Conservation (phyloP, 2,797 vertebrate genomes). For the Aeoliscus strigatus region DNA sequence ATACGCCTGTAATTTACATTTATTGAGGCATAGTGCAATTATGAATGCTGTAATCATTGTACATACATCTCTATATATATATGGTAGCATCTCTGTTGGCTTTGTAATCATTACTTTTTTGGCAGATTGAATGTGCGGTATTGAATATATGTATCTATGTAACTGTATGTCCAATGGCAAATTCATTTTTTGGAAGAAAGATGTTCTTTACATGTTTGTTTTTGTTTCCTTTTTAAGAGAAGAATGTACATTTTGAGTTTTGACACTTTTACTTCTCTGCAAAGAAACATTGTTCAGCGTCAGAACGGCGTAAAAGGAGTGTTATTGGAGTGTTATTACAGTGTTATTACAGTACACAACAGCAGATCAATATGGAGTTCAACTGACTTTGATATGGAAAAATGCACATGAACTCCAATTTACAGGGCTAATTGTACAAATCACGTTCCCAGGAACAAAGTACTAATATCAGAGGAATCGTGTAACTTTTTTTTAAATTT, state of each 20-base stretch:
- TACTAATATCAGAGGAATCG: too few species aligned
- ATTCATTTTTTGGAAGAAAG: conserved; percentile 82
- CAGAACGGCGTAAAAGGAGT: conserved; percentile 69
- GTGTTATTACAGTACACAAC: conserved; percentile 59
- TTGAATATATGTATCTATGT: conserved; percentile 94
- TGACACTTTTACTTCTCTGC: conserved; percentile 80
- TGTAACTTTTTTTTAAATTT: too few species aligned
- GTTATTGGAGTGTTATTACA: conserved; percentile 65
- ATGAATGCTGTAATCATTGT: conserved; percentile 90
- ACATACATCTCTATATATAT: conserved; percentile 83
- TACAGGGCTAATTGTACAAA: conserved; percentile 44
- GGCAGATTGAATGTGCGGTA: conserved; percentile 95
- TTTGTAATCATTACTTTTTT: conserved; percentile 91
- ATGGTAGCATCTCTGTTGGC: conserved; percentile 85
- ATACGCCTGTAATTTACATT: conserved; percentile 85
- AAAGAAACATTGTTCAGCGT: conserved; percentile 76
- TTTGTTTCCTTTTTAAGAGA: conserved; percentile 52
- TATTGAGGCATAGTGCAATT: conserved; percentile 91
- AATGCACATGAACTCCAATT: conserved; percentile 38
- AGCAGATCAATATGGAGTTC: conserved; percentile 40
- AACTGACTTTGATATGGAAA: conserved; percentile 47
- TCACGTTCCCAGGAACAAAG: conserved; percentile 40
- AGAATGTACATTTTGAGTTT: conserved; percentile 82
- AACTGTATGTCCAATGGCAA: conserved; percentile 91
- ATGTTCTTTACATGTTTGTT: conserved; percentile 58